Percentiles rank a stretch among this genome's conserved stretches.
Evolutionary conservation across 2,888 invertebrate species (phyloP).

Genomic region (Lepidocyrtinus sp.): DNA sequence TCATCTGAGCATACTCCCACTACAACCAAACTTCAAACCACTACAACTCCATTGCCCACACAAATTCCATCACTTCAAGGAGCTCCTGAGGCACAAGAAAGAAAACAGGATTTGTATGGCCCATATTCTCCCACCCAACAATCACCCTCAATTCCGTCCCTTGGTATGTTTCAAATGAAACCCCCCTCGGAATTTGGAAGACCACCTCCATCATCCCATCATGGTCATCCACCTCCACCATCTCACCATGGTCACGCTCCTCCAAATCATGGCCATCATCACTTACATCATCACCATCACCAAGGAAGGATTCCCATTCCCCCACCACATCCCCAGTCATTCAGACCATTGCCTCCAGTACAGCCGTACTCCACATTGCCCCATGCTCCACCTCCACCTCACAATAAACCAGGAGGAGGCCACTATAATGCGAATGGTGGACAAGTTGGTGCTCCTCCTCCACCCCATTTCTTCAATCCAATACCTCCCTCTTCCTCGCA

Average conservation of each 20-base stretch:
- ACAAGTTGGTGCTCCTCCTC: conserved; percentile 34
- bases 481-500: conserved; percentile 10
- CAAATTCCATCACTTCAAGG: conserved; percentile 1
- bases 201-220: conserved; percentile 32
- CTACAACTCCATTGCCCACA: conserved; percentile 12
- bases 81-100: conserved; percentile 18
- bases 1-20: conserved; percentile 3
- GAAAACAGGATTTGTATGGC: conserved; percentile 22
- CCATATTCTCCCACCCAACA: not conserved
- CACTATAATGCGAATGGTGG: conserved; percentile 27
- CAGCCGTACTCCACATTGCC: conserved; percentile 4
- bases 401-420: not conserved
- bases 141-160: conserved; percentile 3
- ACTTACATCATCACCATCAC: not conserved
- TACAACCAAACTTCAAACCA: not conserved
- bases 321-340: not conserved
- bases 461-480: conserved; percentile 31
- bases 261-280: conserved; percentile 20
- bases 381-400: conserved; percentile 12
- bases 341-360: conserved; percentile 15
- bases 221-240: conserved; percentile 3
- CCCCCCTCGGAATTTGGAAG: conserved; percentile 47
- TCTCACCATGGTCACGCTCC: conserved; percentile 11
- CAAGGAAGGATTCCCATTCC: conserved; percentile 31
- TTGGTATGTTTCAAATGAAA: conserved; percentile 51